These are phyloP conservation scores for Dusona sp. DNA, from an alignment of 2,888 invertebrate genomes.

Conservation along the genomic window DNA sequence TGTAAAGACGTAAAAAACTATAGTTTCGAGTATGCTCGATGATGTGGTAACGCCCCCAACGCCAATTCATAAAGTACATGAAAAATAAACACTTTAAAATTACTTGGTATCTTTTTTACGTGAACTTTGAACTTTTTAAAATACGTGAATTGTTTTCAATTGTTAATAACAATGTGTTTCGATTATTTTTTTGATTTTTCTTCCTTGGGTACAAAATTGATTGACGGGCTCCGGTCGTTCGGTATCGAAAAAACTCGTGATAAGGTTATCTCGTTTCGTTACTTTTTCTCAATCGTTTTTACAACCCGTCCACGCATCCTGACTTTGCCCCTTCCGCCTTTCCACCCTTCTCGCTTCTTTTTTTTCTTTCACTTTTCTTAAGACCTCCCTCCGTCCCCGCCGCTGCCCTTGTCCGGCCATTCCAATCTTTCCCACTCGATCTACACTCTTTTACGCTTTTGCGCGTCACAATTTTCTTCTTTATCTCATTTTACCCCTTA, in stretches of 20 bases:
- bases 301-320: slow-evolving; percentile 18
- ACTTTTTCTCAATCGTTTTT: slow-evolving; percentile 43
- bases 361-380: slow-evolving; percentile 40
- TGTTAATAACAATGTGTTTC: not conserved
- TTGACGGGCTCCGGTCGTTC: slow-evolving; percentile 47
- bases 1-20: not conserved
- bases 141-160: too few relatives aligned
- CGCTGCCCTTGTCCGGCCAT: not conserved
- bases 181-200: not conserved
- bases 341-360: slow-evolving; percentile 34
- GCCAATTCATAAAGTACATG: too few relatives aligned
- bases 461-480: slow-evolving; percentile 51
- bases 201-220: not conserved
- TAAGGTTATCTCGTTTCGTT: slow-evolving; percentile 64
- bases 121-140: too few relatives aligned
- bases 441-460: slow-evolving; percentile 44
- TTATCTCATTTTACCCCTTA: slow-evolving; percentile 50
- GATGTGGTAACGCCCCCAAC: not conserved
- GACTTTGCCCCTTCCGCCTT: slow-evolving; percentile 18
- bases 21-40: not conserved
- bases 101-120: too few relatives aligned
- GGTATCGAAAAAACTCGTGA: slow-evolving; percentile 58
- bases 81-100: too few relatives aligned
- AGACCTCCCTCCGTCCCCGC: not conserved
- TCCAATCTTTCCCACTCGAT: slow-evolving; percentile 56